phyloP scores from a whole-genome alignment of 64 coral and sea anemone genomes.

The Montipora efflorescens region DNA sequence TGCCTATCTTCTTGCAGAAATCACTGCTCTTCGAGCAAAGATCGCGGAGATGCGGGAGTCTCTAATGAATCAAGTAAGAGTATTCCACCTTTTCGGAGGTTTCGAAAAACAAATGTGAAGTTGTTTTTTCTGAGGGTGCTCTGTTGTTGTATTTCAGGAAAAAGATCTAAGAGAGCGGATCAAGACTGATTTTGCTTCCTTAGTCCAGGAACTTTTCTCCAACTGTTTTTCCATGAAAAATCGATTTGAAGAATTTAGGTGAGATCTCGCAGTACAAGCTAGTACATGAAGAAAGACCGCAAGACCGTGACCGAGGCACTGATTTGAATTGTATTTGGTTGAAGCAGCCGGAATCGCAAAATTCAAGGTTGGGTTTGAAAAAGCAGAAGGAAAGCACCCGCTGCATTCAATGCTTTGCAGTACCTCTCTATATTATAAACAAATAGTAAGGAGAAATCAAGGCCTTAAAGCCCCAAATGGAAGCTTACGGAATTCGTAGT shows the following conservation, averaged over 20 bases:
- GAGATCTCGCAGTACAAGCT: background rate
- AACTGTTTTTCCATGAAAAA: conserved; percentile 99
- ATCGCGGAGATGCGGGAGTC: conserved; percentile 88
- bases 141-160: conserved; percentile 63
- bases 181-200: conserved; percentile 87
- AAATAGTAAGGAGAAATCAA: too few relatives aligned
- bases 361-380: too few relatives aligned
- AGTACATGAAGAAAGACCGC: too few relatives aligned
- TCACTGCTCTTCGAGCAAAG: conserved; percentile 95
- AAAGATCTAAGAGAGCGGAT: conserved; percentile 85
- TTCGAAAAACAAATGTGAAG: background rate
- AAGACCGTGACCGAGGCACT: too few relatives aligned
- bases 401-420: too few relatives aligned
- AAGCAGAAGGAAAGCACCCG: too few relatives aligned
- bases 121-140: background rate
- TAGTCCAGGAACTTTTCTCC: conserved; percentile 90
- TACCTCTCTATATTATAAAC: too few relatives aligned
- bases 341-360: too few relatives aligned
- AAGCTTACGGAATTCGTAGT: too few relatives aligned
- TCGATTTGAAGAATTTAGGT: conserved; percentile 98
- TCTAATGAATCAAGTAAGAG: conserved; percentile 83
- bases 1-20: conserved; percentile 71
- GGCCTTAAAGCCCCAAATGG: too few relatives aligned
- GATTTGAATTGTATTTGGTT: too few relatives aligned
- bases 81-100: background rate